phyloP scores from a whole-genome alignment of 2,888 invertebrate species.

The Ochropleura plecta region DNA sequence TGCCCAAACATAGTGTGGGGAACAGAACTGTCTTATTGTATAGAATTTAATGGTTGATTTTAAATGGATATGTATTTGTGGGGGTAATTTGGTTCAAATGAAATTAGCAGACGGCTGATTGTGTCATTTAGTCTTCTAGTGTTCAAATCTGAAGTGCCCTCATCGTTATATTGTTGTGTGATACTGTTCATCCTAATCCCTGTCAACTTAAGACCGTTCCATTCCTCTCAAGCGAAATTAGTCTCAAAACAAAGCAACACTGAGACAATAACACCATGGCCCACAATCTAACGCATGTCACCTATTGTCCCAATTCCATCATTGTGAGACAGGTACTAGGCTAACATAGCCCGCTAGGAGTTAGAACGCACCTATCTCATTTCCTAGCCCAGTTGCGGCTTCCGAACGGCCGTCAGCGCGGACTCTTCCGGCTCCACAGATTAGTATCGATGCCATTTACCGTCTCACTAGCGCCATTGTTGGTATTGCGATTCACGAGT shows the following conservation, averaged over 20 bases:
- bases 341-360: constrained; percentile 77
- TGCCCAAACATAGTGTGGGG: constrained; percentile 60
- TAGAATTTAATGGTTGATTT: constrained; percentile 46
- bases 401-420: constrained; percentile 88
- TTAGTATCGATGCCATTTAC: constrained; percentile 89
- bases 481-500: constrained; percentile 80
- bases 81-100: constrained; percentile 7
- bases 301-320: constrained; percentile 67
- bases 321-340: constrained; percentile 68
- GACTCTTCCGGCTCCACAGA: constrained; percentile 88
- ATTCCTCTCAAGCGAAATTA: constrained; percentile 55
- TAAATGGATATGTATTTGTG: constrained; percentile 38
- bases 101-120: not conserved
- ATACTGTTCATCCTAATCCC: not conserved
- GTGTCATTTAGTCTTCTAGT: not conserved
- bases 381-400: constrained; percentile 90
- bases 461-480: constrained; percentile 85
- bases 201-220: not conserved
- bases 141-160: not conserved
- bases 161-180: not conserved
- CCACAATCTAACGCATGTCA: constrained; percentile 58
- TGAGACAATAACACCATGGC: constrained; percentile 55
- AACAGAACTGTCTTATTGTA: constrained; percentile 53
- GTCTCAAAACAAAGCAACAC: constrained; percentile 54
- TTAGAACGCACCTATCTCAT: constrained; percentile 89